Percentiles rank a stretch among this genome's conserved stretches.
phyloP scores from a whole-genome alignment of 2,797 vertebrate genomes.

The Podarcis lilfordi region DNA sequence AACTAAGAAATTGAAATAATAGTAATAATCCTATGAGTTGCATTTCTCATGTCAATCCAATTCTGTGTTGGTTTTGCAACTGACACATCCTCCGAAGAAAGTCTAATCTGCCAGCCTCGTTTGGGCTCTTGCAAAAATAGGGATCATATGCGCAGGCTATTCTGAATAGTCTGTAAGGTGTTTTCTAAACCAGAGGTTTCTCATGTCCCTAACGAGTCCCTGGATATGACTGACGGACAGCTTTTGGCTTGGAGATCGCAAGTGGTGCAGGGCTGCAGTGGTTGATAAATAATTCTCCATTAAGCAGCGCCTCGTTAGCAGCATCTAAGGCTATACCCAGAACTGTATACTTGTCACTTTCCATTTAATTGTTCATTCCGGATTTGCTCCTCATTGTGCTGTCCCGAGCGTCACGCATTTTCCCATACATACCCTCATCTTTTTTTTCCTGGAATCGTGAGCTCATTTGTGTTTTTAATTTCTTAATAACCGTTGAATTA shows the following conservation, averaged over 20 bases:
- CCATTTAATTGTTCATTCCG: not conserved
- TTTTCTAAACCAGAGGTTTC: not conserved
- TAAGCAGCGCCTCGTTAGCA: not conserved
- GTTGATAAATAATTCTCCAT: not conserved
- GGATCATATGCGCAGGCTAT: not conserved
- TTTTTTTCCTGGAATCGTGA: not conserved
- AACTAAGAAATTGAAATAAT: too few species aligned
- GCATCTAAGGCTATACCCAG: not conserved
- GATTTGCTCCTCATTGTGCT: not conserved
- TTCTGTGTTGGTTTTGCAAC: not conserved
- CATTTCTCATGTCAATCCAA: not conserved
- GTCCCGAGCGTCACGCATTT: not conserved
- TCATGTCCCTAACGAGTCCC: not conserved
- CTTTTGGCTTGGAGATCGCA: not conserved
- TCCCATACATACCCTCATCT: not conserved
- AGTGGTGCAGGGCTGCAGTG: not conserved
- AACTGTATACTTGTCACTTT: not conserved
- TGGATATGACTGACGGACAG: not conserved
- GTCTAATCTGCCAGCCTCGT: not conserved
- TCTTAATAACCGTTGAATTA: not conserved
- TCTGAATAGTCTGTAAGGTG: not conserved
- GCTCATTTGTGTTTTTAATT: slow-evolving; percentile 1
- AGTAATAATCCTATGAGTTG: not conserved
- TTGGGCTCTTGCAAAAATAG: not conserved
- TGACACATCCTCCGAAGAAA: not conserved